These are phyloP conservation scores for Drosophila kanekoi DNA, from an alignment of 2,888 invertebrate species.

Conservation along the genomic window DNA sequence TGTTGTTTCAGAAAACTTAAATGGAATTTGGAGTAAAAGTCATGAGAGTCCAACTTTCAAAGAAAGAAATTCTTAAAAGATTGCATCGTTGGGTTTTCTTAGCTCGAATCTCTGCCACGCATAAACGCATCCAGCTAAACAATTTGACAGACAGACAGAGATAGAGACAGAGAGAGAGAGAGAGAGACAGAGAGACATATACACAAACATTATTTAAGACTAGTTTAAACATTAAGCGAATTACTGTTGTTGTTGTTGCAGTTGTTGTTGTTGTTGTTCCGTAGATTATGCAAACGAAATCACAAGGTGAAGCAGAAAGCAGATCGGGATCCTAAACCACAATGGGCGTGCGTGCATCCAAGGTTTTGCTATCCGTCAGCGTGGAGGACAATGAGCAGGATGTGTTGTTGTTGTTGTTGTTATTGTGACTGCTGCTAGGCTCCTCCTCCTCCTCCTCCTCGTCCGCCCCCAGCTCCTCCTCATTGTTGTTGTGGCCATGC, in stretches of 20 bases:
- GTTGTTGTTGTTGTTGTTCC: constrained; percentile 18
- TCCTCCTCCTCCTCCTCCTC: constrained; percentile 52
- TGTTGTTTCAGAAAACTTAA: too few species aligned
- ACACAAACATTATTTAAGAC: constrained; percentile 75
- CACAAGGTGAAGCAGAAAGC: constrained; percentile 61
- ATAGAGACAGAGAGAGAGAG: constrained; percentile 36
- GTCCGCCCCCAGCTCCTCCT: background rate
- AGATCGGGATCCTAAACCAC: constrained; percentile 69
- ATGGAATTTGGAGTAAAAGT: too few species aligned
- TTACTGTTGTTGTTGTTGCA: constrained; percentile 40
- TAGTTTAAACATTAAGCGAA: constrained; percentile 71
- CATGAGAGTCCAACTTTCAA: too few species aligned
- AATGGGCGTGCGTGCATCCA: constrained; percentile 84
- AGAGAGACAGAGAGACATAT: constrained; percentile 40
- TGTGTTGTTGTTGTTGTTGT: constrained; percentile 82
- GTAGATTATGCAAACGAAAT: constrained; percentile 55
- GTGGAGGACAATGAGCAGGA: constrained; percentile 83
- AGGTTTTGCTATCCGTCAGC: constrained; percentile 83
- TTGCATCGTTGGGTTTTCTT: constrained; percentile 25
- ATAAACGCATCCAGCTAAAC: constrained; percentile 51
- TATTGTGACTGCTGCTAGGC: constrained; percentile 57
- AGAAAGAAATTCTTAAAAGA: background rate
- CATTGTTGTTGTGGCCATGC: constrained; percentile 52
- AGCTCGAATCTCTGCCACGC: constrained; percentile 23
- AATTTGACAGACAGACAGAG: constrained; percentile 32